phyloP scores from a whole-genome alignment of 2,113 vertebrate genomes.

The Thalassoma bifasciatum region DNA sequence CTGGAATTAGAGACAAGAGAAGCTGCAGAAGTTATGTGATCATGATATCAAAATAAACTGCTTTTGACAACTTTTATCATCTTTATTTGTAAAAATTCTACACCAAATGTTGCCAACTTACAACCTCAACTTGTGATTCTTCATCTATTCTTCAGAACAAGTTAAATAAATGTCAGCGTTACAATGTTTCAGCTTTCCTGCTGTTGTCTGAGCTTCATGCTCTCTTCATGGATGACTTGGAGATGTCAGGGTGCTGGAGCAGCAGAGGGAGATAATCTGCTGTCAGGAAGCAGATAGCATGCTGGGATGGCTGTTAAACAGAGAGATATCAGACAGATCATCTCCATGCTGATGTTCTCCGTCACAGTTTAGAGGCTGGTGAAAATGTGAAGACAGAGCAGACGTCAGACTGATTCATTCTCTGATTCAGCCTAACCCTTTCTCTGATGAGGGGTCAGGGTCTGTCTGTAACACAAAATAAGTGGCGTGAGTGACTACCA shows the following conservation, averaged over 20 bases:
- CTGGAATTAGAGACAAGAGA: not conserved
- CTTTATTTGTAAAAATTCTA: not conserved
- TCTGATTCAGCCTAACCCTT: too few species aligned
- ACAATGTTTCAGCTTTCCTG: not conserved
- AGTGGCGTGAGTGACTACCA: too few species aligned
- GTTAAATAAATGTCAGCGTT: too few species aligned
- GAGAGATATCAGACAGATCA: constrained; percentile 44
- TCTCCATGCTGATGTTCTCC: constrained; percentile 25
- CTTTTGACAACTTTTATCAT: not conserved
- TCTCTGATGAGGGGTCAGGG: too few species aligned
- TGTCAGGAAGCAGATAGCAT: constrained; percentile 9
- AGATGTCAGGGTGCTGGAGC: not conserved
- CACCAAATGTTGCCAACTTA: not conserved
- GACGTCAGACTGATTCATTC: too few species aligned
- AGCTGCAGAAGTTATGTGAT: not conserved
- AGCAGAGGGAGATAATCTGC: constrained; percentile 21
- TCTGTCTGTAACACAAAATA: too few species aligned
- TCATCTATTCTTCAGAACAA: too few species aligned
- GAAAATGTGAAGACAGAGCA: not conserved
- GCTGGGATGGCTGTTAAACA: constrained; percentile 31
- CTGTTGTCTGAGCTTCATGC: not conserved
- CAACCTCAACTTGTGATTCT: too few species aligned
- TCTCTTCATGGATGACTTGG: constrained; percentile 24
- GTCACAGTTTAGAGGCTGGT: constrained; percentile 18
- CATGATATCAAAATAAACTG: not conserved